Base-by-base conservation (phyloP, 2,113 vertebrate species). In the Scomber colias region DNA sequence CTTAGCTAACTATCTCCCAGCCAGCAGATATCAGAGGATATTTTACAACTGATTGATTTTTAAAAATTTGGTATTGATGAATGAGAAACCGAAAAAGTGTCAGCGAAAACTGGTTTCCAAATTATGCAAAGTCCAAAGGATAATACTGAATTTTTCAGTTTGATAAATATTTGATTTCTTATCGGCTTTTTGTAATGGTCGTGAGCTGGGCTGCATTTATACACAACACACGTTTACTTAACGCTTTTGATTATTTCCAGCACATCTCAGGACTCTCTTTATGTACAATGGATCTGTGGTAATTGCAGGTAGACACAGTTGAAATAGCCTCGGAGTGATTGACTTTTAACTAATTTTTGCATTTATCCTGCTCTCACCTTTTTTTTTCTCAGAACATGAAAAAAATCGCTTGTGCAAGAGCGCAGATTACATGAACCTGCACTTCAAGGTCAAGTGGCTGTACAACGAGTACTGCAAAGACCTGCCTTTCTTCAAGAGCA, bases 381-480 rank as follows among this genome's bases (percentile, higher is more conserved):
- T 11, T 70, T 70, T 45, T 71, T 40, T 63, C 11, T 17, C 89
- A 99, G 98, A 99, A 83, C 98, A 99, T 0, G 98, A 99, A 84
- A 99, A 98, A 87, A 98, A 99, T 61, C 96, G 98, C 0, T 88
- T 99, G 71, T 99, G 98, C 92, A 99, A 99, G 93, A 99, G 98
- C 0, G 98, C 98, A 0, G 98, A 99, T 93, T 99, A 99, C 93
- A 99, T 99, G 98, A 99, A 99, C 94, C 95, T 99, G 81, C 98
- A 99, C 93, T 99, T 99, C 93, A 99, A 99, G 92, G 98, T 99
- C 67, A 99, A 99, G 92, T 99, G 98, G 98, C 92, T 99, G 0
- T 99, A 98, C 93, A 99, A 99, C 0, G 98, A 99, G 89, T 99
- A 99, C 3, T 98, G 99, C 93, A 96, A 97, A 0, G 98, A 99